These are phyloP conservation scores for Dendrocincla tyrannina DNA, from an alignment of 2,797 vertebrate genomes.

Conservation along the genomic window DNA sequence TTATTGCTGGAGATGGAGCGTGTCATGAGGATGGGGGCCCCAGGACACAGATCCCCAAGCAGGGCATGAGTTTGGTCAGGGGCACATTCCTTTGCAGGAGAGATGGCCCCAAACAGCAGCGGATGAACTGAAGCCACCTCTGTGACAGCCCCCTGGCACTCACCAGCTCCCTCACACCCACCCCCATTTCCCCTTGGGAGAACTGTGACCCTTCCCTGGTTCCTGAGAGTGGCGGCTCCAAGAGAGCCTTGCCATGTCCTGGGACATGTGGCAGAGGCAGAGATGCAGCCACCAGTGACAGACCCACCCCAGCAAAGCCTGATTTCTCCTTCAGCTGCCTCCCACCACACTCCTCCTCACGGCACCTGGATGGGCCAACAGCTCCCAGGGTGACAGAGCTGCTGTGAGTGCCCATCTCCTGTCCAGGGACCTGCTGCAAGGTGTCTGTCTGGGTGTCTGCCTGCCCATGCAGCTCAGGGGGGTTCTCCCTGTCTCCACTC, in stretches of 20 bases:
- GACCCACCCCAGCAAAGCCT: neutral
- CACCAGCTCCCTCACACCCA: neutral
- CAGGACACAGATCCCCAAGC: neutral
- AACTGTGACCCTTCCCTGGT: neutral
- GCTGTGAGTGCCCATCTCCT: neutral
- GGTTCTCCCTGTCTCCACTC: neutral
- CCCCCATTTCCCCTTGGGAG: neutral
- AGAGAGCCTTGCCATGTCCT: neutral
- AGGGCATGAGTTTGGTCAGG: neutral
- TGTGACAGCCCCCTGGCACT: neutral
- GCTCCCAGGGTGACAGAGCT: neutral
- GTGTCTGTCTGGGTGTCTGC: neutral
- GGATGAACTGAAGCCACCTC: rapidly evolving
- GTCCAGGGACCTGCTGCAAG: rapidly evolving
- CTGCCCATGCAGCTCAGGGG: rapidly evolving
- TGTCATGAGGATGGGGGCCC: neutral
- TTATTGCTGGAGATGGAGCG: conserved; percentile 46
- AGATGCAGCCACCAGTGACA: neutral
- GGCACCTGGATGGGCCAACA: rapidly evolving
- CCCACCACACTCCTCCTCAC: neutral
- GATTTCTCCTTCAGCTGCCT: neutral
- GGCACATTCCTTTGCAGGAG: rapidly evolving
- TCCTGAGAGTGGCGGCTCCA: rapidly evolving
- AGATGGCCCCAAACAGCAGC: rapidly evolving
- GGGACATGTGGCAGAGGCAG: neutral